phyloP scores from a whole-genome alignment of 2,113 vertebrate species.

The Zeus faber region DNA sequence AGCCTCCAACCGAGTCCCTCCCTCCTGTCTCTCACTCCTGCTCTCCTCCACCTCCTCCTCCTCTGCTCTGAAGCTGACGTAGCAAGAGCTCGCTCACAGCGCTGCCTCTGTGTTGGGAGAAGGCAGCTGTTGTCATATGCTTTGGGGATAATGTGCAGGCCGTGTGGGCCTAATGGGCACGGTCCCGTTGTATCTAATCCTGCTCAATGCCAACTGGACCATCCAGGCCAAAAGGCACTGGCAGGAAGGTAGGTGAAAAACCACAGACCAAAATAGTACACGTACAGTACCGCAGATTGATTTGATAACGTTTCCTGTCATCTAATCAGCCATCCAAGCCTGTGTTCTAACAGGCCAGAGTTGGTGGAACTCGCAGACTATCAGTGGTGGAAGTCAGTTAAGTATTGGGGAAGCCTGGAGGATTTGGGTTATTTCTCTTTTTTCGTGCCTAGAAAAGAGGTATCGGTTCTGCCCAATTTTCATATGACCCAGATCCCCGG shows the following conservation, averaged over 20 bases:
- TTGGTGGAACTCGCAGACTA: not conserved
- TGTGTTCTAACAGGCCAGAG: not conserved
- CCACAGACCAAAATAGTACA: not conserved
- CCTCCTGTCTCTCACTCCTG: conserved; percentile 28
- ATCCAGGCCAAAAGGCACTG: conserved; percentile 44
- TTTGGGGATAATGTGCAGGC: conserved; percentile 51
- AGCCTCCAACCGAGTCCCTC: conserved; percentile 26
- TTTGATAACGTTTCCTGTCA: conserved; percentile 22
- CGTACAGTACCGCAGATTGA: conserved; percentile 4
- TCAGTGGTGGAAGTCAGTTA: not conserved
- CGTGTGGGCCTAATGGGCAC: conserved; percentile 48
- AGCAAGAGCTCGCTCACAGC: conserved; percentile 39
- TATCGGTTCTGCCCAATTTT: not conserved
- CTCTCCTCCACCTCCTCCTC: conserved; percentile 37
- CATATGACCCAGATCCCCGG: not conserved
- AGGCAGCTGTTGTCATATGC: conserved; percentile 69
- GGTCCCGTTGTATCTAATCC: conserved; percentile 37
- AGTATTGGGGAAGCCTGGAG: not conserved
- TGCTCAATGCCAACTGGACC: conserved; percentile 55
- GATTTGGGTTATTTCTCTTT: not conserved
- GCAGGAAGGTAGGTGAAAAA: conserved; percentile 23
- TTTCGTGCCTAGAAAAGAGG: not conserved
- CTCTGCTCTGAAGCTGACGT: conserved; percentile 43
- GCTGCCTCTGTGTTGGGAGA: conserved; percentile 57
- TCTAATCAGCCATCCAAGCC: conserved; percentile 7